A percentile compares a stretch with the other conserved stretches of the same genome.
These are phyloP conservation scores for Lithophane leautieri DNA, from an alignment of 2,888 invertebrate genomes.

Conservation along the genomic window DNA sequence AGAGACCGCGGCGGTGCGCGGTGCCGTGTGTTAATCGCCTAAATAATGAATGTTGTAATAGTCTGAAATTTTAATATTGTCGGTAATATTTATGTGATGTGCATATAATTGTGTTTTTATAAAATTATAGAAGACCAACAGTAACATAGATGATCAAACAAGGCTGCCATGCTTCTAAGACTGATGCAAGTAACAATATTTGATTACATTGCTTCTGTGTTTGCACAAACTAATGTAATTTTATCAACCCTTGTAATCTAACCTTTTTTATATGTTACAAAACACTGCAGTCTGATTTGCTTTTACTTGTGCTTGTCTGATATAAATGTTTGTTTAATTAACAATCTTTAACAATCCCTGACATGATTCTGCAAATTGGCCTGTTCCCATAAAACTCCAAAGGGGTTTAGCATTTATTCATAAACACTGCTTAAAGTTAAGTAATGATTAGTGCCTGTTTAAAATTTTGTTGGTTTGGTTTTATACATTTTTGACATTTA, in stretches of 20 bases:
- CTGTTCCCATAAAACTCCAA: too few relatives aligned
- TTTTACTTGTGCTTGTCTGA: slow-evolving; percentile 5
- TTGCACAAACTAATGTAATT: slow-evolving; percentile 69
- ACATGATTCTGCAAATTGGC: not conserved
- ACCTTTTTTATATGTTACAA: slow-evolving; percentile 26
- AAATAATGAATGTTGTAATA: slow-evolving; percentile 19
- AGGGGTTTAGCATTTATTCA: not conserved
- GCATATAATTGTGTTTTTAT: slow-evolving; percentile 74
- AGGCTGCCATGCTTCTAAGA: slow-evolving; percentile 86
- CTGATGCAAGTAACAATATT: slow-evolving; percentile 89
- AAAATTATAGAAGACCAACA: slow-evolving; percentile 89
- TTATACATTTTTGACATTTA: too few relatives aligned
- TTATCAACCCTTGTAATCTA: slow-evolving; percentile 30
- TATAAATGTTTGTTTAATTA: not conserved
- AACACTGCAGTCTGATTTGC: not conserved
- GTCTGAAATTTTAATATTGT: not conserved
- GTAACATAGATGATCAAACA: slow-evolving; percentile 83
- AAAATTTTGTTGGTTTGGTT: too few relatives aligned
- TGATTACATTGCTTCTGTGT: slow-evolving; percentile 84
- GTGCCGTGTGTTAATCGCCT: too few relatives aligned
- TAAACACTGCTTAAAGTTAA: too few relatives aligned
- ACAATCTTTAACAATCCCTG: not conserved
- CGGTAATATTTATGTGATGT: slow-evolving; percentile 17
- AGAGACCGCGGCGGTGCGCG: too few relatives aligned
- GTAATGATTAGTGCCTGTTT: too few relatives aligned